phyloP scores from a whole-genome alignment of 2,888 invertebrate species.

The Gryllus longicercus region DNA sequence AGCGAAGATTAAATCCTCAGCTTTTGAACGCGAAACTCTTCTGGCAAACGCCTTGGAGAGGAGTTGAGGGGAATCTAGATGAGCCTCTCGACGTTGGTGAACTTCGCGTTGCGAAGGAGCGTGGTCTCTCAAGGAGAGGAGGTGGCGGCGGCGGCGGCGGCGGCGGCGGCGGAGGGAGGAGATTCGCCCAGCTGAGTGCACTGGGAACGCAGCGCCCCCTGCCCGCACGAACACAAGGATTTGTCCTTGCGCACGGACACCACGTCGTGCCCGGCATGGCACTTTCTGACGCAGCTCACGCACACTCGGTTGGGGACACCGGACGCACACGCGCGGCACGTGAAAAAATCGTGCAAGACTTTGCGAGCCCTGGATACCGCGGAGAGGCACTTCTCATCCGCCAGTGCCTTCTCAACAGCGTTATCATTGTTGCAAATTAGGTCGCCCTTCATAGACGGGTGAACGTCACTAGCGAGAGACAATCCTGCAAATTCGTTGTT shows the following conservation, averaged over 20 bases:
- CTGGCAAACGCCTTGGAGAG: too few species aligned
- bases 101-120: too few species aligned
- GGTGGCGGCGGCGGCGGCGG: too few species aligned
- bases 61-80: too few species aligned
- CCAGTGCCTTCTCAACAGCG: constrained; percentile 96
- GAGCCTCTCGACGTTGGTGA: too few species aligned
- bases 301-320: constrained; percentile 99
- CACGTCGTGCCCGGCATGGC: constrained; percentile 97
- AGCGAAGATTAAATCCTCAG: too few species aligned
- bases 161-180: too few species aligned
- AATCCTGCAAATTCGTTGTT: constrained; percentile 95
- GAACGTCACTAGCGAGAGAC: constrained; percentile 92
- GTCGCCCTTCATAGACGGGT: constrained; percentile 70
- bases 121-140: too few species aligned
- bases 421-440: constrained; percentile 97
- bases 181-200: too few species aligned
- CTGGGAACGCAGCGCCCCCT: too few species aligned
- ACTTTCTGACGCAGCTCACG: constrained; percentile 98
- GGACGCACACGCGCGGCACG: constrained; percentile 98
- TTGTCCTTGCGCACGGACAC: constrained; percentile 99
- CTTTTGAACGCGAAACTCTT: too few species aligned
- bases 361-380: constrained; percentile 98
- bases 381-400: constrained; percentile 96
- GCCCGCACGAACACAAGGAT: constrained; percentile 49
- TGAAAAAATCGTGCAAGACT: constrained; percentile 99